These are phyloP conservation scores for Aramus guarauna DNA, from an alignment of 2,113 vertebrate species.

Conservation along the genomic window DNA sequence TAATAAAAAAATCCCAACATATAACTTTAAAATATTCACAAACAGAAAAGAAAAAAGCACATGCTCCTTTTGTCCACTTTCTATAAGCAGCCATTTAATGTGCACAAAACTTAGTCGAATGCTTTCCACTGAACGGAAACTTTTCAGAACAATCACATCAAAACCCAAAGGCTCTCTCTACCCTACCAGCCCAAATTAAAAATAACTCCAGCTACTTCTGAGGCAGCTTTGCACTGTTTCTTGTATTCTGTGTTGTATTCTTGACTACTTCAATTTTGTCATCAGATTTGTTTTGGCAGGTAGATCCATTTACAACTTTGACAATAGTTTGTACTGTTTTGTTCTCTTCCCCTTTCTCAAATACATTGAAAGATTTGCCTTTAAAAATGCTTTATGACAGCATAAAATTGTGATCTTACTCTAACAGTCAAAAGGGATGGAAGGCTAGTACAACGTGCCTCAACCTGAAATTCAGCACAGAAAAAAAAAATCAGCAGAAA, in stretches of 20 bases:
- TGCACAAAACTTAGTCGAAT: neutral
- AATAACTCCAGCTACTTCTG: neutral
- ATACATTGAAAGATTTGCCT: slow-evolving; percentile 11
- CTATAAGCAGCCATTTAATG: neutral
- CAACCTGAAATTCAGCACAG: neutral
- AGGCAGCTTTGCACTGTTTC: neutral
- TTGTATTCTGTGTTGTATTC: neutral
- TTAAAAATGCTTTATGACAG: slow-evolving; percentile 8
- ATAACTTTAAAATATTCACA: neutral
- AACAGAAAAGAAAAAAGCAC: neutral
- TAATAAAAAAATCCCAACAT: neutral
- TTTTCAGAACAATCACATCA: neutral
- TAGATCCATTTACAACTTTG: neutral
- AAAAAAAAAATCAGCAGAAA: neutral
- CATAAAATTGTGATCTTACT: neutral
- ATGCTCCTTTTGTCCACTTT: neutral
- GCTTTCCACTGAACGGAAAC: neutral
- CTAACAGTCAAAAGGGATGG: neutral
- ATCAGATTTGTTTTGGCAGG: slow-evolving; percentile 18
- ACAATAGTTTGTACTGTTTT: neutral
- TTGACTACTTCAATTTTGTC: neutral
- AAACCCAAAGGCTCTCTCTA: neutral
- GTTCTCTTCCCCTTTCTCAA: neutral
- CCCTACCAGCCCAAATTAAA: neutral
- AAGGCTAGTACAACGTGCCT: neutral